A percentile compares a stretch with the other conserved stretches of the same genome.
Conservation (phyloP, 2,113 vertebrate genomes). For the Hoplias malabaricus region DNA sequence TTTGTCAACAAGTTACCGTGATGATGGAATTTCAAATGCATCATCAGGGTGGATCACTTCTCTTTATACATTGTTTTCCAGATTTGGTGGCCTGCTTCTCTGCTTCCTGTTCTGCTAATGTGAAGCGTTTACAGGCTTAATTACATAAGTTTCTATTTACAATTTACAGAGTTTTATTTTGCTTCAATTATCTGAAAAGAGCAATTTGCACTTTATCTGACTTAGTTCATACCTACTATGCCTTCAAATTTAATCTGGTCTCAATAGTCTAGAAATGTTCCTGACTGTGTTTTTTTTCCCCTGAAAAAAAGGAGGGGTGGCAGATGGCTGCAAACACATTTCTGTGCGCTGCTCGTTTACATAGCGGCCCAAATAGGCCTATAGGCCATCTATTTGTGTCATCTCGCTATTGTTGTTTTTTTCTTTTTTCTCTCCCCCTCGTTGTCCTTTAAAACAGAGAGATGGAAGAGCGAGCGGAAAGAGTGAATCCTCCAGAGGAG, state of each 20-base stretch:
- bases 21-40: slow-evolving; percentile 53
- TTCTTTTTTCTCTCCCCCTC: slow-evolving; percentile 34
- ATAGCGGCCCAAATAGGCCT: slow-evolving; percentile 37
- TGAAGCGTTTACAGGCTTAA: slow-evolving; percentile 5
- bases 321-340: background rate
- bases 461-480: slow-evolving; percentile 43
- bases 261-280: background rate
- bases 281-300: background rate
- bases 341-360: background rate
- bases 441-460: slow-evolving; percentile 49
- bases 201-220: background rate
- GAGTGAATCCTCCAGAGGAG: slow-evolving; percentile 59
- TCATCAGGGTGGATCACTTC: slow-evolving; percentile 60
- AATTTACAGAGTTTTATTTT: background rate
- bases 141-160: slow-evolving; percentile 1
- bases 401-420: slow-evolving; percentile 49
- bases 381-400: slow-evolving; percentile 48
- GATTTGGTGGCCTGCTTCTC: slow-evolving; percentile 21
- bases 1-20: slow-evolving; percentile 56
- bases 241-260: slow-evolving; percentile 22
- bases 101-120: background rate
- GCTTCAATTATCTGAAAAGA: background rate
- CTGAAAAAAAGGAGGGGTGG: no score
- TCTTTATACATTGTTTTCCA: slow-evolving; percentile 39
- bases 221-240: slow-evolving; percentile 17